Evolutionary conservation across 2,888 invertebrate species (phyloP).

Genomic region (Acanthoscelides obtectus): DNA sequence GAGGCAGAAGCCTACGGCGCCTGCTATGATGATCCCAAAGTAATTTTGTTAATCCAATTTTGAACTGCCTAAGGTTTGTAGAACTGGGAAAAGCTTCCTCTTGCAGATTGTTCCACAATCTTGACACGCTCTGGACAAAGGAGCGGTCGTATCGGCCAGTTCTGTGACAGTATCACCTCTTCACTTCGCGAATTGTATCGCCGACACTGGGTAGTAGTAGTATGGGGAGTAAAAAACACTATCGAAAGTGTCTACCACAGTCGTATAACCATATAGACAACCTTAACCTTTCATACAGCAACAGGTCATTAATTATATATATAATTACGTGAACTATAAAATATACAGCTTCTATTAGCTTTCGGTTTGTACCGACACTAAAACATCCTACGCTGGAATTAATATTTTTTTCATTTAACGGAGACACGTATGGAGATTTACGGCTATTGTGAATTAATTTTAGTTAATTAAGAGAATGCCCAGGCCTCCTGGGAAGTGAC

Average conservation of each 20-base stretch:
- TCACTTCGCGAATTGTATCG: no score
- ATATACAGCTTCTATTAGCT: neutral
- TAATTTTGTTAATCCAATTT: no score
- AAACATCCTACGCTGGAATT: neutral
- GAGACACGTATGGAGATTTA: neutral
- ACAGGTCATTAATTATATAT: neutral
- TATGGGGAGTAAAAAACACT: no score
- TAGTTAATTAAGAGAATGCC: neutral
- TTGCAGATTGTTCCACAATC: no score
- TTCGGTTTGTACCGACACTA: neutral
- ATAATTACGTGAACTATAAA: neutral
- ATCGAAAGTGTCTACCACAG: neutral
- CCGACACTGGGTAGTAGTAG: no score
- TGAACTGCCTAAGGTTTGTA: no score
- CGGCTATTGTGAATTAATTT: neutral
- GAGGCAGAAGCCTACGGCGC: no score
- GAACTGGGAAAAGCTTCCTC: no score
- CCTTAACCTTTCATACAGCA: neutral
- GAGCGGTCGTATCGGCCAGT: no score
- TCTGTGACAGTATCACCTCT: no score
- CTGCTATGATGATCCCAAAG: no score
- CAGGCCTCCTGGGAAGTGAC: neutral
- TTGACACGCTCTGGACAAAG: no score
- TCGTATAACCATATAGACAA: neutral
- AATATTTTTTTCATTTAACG: neutral